Percentiles rank a stretch among this genome's conserved stretches.
Conservation (phyloP, 2,888 invertebrate genomes). For the Athrips mouffetella region DNA sequence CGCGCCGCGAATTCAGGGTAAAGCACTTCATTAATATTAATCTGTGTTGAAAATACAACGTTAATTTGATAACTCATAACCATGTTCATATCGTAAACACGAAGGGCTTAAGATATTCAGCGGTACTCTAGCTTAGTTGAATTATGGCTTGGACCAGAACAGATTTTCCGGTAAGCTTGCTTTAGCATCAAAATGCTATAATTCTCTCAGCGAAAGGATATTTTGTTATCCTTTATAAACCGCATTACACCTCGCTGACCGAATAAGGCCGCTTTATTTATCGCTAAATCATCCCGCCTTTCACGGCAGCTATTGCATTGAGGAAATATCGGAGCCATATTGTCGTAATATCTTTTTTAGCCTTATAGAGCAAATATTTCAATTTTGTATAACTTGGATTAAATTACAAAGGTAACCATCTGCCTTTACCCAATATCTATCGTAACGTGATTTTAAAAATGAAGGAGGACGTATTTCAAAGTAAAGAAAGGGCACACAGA, state of each 20-base stretch:
- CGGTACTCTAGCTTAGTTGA: constrained; percentile 16
- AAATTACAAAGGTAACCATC: no score
- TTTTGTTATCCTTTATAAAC: constrained; percentile 32
- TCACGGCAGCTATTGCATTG: constrained; percentile 21
- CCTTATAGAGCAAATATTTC: neutral
- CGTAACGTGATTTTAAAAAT: no score
- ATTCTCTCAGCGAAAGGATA: constrained; percentile 31
- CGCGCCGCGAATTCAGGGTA: constrained; percentile 1
- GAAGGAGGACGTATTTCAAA: constrained; percentile 15
- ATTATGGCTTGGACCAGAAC: constrained; percentile 22
- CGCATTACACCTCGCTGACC: constrained; percentile 25
- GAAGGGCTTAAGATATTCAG: constrained; percentile 22
- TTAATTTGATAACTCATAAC: constrained; percentile 1
- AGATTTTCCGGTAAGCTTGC: constrained; percentile 28
- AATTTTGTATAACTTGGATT: neutral
- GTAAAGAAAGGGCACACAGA: constrained; percentile 25
- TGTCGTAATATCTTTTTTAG: constrained; percentile 17
- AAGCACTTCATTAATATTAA: constrained; percentile 20
- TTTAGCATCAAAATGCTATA: constrained; percentile 38
- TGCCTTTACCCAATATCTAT: no score
- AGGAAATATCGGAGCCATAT: constrained; percentile 20
- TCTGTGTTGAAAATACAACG: constrained; percentile 15
- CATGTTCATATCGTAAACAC: neutral
- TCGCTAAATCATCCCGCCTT: constrained; percentile 28
- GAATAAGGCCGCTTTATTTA: constrained; percentile 28